Evolutionary conservation across 2,797 vertebrate genomes (phyloP), one percentile per base, ranked within the genome.

Genomic region (Danio aesculapii): DNA sequence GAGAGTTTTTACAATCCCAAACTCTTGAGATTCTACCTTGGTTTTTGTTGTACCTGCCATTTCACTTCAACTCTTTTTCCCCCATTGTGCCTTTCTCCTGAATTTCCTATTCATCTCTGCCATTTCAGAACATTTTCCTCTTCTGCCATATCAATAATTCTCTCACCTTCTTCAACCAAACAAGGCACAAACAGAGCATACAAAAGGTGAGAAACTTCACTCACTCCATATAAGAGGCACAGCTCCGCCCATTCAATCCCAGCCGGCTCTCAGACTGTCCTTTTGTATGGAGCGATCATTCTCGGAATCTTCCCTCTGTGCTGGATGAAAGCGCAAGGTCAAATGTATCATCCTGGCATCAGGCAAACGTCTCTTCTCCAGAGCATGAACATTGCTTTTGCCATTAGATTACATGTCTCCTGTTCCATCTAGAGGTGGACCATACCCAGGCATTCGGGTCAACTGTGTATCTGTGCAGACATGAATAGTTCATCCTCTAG

Each of bases 271-370:
- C 58, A 71, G 47, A 63, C 46, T 61, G 47, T 63, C 9, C 67
- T 71, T 74, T 71, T 55, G 80, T 57, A 53, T 71, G 1, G 14
- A 79, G 52, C 62, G 10, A 66, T 46, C 30, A 8, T 41, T 85
- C n/a, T 59, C 46, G 19, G 21, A 61, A 84, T 81, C 62, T 77
- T 79, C 41, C 67, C 19, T 73, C 63, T 57, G 55, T 46, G 61
- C 62, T 77, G 77, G 61, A 75, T 84, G 53, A 85, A 83, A 75
- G 66, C 21, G 14, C 73, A 70, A 74, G 47, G 85, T 79, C 52
- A 72, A 73, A 75, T 68, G 50, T 79, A 53, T 77, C 69, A 77
- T 62, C 16, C 21, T 74, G 72, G 81, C 49, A 85, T 84, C 53
- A 84, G 49, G 50, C 49, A 43, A 43, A 44, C 44, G 46, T 83